These are phyloP conservation scores for Coptotermes formosanus DNA, from an alignment of 1,140 invertebrate species.

Conservation along the genomic window DNA sequence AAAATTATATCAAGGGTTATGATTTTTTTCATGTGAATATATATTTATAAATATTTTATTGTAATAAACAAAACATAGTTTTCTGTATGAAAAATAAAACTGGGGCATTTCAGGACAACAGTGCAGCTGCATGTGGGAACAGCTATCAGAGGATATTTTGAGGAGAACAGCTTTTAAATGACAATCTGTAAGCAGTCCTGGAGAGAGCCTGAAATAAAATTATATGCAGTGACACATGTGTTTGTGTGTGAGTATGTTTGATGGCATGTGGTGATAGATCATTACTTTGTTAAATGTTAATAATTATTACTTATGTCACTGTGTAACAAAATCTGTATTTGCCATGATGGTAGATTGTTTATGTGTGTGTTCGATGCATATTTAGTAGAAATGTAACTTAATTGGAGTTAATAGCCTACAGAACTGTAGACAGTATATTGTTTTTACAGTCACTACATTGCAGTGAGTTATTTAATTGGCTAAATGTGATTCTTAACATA, in stretches of 20 bases:
- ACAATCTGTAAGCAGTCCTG: not conserved
- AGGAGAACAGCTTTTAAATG: not conserved
- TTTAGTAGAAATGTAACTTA: not conserved
- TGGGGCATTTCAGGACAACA: not conserved
- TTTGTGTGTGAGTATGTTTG: not conserved
- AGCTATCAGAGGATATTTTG: not conserved
- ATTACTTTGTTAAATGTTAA: conserved; percentile 15
- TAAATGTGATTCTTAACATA: too few relatives aligned
- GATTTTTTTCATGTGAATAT: not conserved
- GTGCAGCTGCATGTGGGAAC: not conserved
- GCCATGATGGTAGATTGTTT: not conserved
- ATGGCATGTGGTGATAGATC: not conserved
- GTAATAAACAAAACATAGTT: not conserved
- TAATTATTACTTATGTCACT: not conserved
- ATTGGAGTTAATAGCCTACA: not conserved
- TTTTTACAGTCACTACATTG: not conserved
- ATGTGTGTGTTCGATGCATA: not conserved
- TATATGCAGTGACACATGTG: not conserved
- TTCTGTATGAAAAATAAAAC: not conserved
- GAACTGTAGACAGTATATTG: not conserved
- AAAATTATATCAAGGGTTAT: not conserved
- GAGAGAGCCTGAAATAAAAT: not conserved
- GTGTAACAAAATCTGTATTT: not conserved
- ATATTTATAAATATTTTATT: not conserved
- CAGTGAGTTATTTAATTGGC: not conserved